These are phyloP conservation scores for Julus scandinavius DNA, from an alignment of 2,888 invertebrate genomes.

Conservation along the genomic window DNA sequence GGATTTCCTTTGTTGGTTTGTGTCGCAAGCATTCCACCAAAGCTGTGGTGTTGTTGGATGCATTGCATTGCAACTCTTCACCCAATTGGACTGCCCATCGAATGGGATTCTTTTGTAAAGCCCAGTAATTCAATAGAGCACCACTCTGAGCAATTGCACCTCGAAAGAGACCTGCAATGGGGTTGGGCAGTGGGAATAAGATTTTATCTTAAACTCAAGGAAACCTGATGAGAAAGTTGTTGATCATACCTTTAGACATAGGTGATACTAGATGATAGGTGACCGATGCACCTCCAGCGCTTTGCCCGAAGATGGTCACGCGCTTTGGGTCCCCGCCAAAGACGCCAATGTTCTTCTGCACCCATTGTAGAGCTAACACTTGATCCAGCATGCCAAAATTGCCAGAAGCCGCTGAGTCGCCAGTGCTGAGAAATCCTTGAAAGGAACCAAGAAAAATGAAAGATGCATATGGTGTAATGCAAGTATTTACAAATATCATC, in stretches of 20 bases:
- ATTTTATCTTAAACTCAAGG: no score
- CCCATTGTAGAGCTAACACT: background rate
- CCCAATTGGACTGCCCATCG: background rate
- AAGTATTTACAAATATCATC: no score
- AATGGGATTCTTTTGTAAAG: conserved; percentile 43
- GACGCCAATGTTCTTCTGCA: background rate
- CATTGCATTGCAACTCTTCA: background rate
- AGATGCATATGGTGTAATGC: no score
- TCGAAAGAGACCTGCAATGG: conserved; percentile 37
- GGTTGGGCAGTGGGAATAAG: no score
- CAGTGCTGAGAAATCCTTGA: background rate
- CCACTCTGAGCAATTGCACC: conserved; percentile 48
- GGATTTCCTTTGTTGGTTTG: background rate
- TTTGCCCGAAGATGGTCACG: conserved; percentile 4
- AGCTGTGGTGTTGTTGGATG: background rate
- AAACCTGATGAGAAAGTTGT: no score
- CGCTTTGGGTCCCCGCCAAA: background rate
- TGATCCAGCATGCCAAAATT: conserved; percentile 46
- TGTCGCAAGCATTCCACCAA: conserved; percentile 25
- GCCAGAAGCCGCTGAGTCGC: background rate
- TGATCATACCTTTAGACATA: background rate
- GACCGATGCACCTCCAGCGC: conserved; percentile 43
- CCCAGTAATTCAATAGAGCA: background rate
- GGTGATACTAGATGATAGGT: background rate
- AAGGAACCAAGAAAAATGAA: background rate